Conservation (phyloP, 2,113 vertebrate species). For the Argyrosomus japonicus region DNA sequence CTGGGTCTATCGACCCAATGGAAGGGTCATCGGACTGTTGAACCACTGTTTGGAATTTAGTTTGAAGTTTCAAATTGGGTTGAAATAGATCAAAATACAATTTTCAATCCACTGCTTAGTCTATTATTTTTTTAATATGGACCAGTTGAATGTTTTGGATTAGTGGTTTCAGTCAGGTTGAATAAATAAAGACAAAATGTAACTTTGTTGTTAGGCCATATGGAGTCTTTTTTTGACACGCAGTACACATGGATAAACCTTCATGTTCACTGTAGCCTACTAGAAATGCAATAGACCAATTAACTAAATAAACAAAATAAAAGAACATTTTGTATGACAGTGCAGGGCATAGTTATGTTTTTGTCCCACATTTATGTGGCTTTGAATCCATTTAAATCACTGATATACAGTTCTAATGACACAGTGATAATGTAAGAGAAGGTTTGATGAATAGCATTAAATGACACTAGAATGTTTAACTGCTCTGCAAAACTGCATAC, state of each 20-base stretch:
- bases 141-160: not conserved
- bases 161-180: not conserved
- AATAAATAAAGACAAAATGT: not conserved
- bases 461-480: not conserved
- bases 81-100: not conserved
- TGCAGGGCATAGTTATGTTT: too few species aligned
- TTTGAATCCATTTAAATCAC: not conserved
- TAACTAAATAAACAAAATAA: too few species aligned
- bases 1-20: not conserved
- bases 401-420: not conserved
- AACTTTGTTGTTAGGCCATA: not conserved
- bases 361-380: too few species aligned
- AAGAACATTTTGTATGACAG: too few species aligned
- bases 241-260: not conserved
- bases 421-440: not conserved
- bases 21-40: not conserved
- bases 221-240: not conserved
- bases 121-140: not conserved
- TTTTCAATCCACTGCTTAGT: not conserved
- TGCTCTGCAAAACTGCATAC: not conserved
- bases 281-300: not conserved
- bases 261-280: not conserved
- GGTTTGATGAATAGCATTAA: conserved; percentile 4
- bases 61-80: not conserved
- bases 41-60: not conserved